Conservation (phyloP, 2,888 invertebrate genomes). For the Augochlorella aurata region DNA sequence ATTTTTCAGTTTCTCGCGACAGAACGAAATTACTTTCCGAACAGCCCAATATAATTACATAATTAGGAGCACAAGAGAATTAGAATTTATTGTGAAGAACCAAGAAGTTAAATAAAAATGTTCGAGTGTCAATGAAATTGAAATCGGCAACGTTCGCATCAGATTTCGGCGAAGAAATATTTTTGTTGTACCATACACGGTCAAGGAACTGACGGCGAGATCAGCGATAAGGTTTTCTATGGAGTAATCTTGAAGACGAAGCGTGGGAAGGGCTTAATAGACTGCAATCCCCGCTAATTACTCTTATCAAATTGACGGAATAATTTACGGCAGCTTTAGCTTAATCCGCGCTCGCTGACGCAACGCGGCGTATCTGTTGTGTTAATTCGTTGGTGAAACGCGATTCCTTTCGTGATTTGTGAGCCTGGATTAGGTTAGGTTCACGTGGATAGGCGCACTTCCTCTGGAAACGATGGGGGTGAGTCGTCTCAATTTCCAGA, state of each 20-base stretch:
- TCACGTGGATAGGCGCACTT: not conserved
- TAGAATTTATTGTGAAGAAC: too few species aligned
- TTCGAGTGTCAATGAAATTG: too few species aligned
- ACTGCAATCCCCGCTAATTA: conserved; percentile 33
- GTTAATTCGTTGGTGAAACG: conserved; percentile 19
- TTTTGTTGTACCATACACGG: not conserved
- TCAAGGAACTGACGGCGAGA: too few species aligned
- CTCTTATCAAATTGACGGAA: conserved; percentile 45
- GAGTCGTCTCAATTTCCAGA: not conserved
- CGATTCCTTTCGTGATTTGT: conserved; percentile 38
- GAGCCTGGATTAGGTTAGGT: not conserved
- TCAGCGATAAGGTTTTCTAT: not conserved
- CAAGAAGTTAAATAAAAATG: too few species aligned
- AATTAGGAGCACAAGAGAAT: too few species aligned
- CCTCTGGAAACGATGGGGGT: not conserved
- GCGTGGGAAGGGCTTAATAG: conserved; percentile 23
- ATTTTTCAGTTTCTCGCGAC: too few species aligned
- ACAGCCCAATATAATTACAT: too few species aligned
- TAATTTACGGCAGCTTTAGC: conserved; percentile 45
- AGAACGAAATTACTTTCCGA: too few species aligned
- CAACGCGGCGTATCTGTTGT: conserved; percentile 15
- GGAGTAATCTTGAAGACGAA: not conserved
- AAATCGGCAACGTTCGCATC: too few species aligned
- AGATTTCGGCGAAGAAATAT: too few species aligned
- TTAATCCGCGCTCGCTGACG: conserved; percentile 27